These are phyloP conservation scores for Drosophila borealis DNA, from an alignment of 2,888 invertebrate species.

Conservation along the genomic window DNA sequence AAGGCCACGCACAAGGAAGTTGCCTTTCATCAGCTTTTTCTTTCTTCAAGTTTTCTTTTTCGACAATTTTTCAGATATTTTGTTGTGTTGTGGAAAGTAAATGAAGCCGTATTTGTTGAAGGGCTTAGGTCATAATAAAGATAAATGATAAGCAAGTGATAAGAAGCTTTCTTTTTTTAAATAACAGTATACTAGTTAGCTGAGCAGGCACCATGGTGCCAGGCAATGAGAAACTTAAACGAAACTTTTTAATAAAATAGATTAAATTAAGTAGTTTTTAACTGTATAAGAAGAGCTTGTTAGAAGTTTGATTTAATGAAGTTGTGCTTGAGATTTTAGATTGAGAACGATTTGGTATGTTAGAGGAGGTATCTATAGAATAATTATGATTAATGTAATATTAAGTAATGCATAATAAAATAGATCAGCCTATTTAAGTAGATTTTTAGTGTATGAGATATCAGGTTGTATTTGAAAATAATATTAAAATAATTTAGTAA, in stretches of 20 bases:
- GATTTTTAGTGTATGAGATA: no score
- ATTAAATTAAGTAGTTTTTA: no score
- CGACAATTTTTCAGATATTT: constrained; percentile 39
- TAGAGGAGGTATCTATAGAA: no score
- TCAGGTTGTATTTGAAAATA: no score
- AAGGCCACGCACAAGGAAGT: constrained; percentile 75
- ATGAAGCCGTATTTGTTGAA: constrained; percentile 77
- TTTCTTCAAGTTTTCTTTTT: constrained; percentile 24
- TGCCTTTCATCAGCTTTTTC: constrained; percentile 68
- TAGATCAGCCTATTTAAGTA: no score
- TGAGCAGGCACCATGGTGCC: not conserved
- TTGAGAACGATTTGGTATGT: no score
- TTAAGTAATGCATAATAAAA: no score
- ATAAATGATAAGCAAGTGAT: constrained; percentile 80
- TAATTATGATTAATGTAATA: no score
- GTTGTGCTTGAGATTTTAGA: no score
- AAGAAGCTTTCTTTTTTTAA: constrained; percentile 55
- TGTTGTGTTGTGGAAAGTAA: constrained; percentile 70
- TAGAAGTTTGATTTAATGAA: no score
- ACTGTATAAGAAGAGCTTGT: no score
- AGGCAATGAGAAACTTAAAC: not conserved
- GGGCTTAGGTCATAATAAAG: constrained; percentile 80
- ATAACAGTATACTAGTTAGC: constrained; percentile 50
- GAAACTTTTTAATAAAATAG: not conserved
- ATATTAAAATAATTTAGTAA: no score